Evolutionary conservation across 2,888 invertebrate species (phyloP), one percentile per base, ranked within the genome.

Genomic region (Eremobia ochroleuca): DNA sequence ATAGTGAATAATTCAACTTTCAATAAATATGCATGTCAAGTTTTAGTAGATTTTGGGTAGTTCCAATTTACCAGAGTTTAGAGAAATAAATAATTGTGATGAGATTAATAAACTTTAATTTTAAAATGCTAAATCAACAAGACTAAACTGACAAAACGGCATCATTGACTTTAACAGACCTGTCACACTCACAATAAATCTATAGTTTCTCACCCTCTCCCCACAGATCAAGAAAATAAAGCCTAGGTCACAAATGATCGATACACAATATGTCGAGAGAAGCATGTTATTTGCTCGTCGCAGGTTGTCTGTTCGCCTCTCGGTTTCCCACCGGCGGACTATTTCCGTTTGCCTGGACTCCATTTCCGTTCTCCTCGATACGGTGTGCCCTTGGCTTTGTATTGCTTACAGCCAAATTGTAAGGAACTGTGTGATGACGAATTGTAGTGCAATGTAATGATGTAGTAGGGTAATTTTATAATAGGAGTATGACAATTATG

Each of bases 291-390:
- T 83, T 81, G 82, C 82, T 31, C 77, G 74, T 58, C 74, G 73
- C 74, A 86, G 73, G 79, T 82, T 84, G 70, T 71, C 77, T 82
- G 71, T 73, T 77, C 81, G 82, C 79, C 81, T 74, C 49, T 82
- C 77, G 87, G 85, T 83, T 87, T 83, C 82, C 88, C 87, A 85
- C 87, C 87, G 90, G 80, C 86, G 87, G 85, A 83, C 90, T 90
- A 92, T 92, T 90, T 93, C 93, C 93, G 93, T 79, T 82, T 71
- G 73, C 86, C 81, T 86, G 90, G 83, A 90, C 87, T 91, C 91
- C 87, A 93, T 93, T 92, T 93, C 93, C 93, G 91, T 81, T 62
- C 80, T 77, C 58, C 79, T 70, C 73, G 74, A 85, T 76, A 79
- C 64, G 72, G 74, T 77, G 64, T 77, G 73, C 70, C 70, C 64